A percentile compares a stretch with the other conserved stretches of the same genome.
These are phyloP conservation scores for Tetrapedia diversipes DNA, from an alignment of 2,888 invertebrate genomes.

Conservation along the genomic window DNA sequence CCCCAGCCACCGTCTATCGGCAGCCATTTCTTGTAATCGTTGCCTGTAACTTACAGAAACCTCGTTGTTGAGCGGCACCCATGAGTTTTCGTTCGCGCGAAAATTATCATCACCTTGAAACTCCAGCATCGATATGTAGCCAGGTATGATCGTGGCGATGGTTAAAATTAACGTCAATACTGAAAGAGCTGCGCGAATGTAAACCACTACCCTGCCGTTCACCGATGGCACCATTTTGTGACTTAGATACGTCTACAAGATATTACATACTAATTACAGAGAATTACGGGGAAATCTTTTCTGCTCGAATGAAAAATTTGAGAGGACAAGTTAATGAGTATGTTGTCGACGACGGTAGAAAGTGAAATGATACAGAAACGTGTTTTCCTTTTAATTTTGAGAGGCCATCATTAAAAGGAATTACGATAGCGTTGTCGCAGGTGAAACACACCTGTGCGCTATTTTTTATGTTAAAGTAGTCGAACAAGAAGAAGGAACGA, in stretches of 20 bases:
- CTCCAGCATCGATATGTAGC: conserved; percentile 73
- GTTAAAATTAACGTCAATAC: conserved; percentile 72
- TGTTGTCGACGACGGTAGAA: no score
- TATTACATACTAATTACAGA: background rate
- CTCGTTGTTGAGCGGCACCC: background rate
- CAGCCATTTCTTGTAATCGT: conserved; percentile 83
- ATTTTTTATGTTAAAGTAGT: no score
- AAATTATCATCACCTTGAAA: conserved; percentile 71
- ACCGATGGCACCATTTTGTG: conserved; percentile 77
- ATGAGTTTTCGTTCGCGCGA: background rate
- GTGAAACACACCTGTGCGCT: no score
- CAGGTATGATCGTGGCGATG: conserved; percentile 70
- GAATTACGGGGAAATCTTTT: background rate
- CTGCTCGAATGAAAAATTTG: background rate
- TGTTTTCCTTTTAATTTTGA: no score
- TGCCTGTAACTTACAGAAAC: conserved; percentile 71
- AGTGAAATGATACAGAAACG: no score
- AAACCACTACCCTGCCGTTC: conserved; percentile 72
- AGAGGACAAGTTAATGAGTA: background rate
- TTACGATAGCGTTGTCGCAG: no score
- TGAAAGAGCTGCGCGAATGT: conserved; percentile 74
- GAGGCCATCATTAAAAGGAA: no score
- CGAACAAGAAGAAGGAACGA: no score
- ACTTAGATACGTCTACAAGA: conserved; percentile 77
- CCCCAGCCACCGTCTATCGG: conserved; percentile 84